Evolutionary conservation across 1,140 invertebrate species (phyloP).

Genomic region (Nylanderia fulva): DNA sequence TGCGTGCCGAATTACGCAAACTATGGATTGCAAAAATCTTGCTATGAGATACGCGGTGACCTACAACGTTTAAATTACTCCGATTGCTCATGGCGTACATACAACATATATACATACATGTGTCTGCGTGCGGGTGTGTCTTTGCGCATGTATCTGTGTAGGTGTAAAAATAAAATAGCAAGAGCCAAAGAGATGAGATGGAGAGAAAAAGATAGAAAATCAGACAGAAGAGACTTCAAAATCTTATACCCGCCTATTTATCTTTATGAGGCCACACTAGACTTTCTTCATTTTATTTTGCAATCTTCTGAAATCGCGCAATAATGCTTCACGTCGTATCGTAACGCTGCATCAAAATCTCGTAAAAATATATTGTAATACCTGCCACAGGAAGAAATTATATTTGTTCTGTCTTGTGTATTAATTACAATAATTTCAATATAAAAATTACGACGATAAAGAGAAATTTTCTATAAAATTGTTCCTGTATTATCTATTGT

Average conservation of each 20-base stretch:
- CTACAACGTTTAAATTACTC: conserved; percentile 33
- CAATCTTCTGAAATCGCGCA: background rate
- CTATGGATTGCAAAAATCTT: conserved; percentile 56
- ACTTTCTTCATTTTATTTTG: conserved; percentile 50
- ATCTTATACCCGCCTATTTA: background rate
- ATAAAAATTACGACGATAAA: background rate
- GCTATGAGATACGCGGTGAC: background rate
- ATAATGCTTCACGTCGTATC: background rate
- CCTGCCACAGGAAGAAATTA: background rate
- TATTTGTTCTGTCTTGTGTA: background rate
- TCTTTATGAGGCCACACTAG: background rate
- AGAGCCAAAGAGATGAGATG: background rate
- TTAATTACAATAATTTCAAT: background rate
- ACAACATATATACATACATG: background rate
- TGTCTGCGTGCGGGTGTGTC: background rate
- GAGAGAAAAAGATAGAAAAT: background rate
- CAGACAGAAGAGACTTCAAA: conserved; percentile 13
- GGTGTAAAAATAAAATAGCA: background rate
- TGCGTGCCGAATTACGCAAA: conserved; percentile 48
- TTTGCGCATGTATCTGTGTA: background rate
- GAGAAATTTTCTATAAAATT: conserved; percentile 3
- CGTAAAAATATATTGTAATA: background rate
- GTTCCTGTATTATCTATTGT: background rate
- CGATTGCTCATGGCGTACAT: background rate
- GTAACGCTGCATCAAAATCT: background rate